These are phyloP conservation scores for Cyprinodon tularosa DNA, from an alignment of 2,113 vertebrate species.

Conservation along the genomic window DNA sequence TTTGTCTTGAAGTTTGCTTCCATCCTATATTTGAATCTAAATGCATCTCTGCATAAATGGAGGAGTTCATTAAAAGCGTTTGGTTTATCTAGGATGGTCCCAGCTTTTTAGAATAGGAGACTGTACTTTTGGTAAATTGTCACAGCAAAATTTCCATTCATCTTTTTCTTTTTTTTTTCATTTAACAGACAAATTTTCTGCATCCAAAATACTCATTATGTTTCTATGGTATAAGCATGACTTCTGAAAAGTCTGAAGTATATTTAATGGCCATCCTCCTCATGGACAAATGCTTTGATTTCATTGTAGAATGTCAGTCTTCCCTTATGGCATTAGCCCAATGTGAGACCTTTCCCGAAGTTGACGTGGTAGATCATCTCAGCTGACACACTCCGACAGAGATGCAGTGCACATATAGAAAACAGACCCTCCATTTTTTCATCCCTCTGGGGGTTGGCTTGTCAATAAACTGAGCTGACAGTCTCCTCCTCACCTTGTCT, in stretches of 20 bases:
- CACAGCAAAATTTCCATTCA: neutral
- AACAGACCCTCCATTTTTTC: slow-evolving; percentile 42
- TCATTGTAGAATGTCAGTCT: slow-evolving; percentile 51
- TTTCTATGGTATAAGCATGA: neutral
- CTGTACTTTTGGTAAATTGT: neutral
- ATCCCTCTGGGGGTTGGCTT: slow-evolving; percentile 49
- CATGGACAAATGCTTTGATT: slow-evolving; percentile 7
- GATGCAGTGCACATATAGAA: neutral
- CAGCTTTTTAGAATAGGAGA: neutral
- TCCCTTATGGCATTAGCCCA: slow-evolving; percentile 44
- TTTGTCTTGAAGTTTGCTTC: neutral
- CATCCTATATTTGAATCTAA: neutral
- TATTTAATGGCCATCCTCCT: neutral
- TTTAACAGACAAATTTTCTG: neutral
- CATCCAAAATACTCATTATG: neutral
- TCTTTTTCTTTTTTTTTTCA: neutral
- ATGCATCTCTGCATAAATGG: no score
- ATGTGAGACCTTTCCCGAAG: slow-evolving; percentile 62
- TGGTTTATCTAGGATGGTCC: neutral
- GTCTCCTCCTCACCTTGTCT: slow-evolving; percentile 57
- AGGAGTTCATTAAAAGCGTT: neutral
- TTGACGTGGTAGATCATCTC: slow-evolving; percentile 63
- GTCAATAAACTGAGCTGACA: slow-evolving; percentile 67
- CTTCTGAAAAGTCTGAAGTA: neutral
- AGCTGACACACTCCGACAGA: slow-evolving; percentile 34